Evolutionary conservation across 1,140 invertebrate species (phyloP).

Genomic region (Odontomachus brunneus): DNA sequence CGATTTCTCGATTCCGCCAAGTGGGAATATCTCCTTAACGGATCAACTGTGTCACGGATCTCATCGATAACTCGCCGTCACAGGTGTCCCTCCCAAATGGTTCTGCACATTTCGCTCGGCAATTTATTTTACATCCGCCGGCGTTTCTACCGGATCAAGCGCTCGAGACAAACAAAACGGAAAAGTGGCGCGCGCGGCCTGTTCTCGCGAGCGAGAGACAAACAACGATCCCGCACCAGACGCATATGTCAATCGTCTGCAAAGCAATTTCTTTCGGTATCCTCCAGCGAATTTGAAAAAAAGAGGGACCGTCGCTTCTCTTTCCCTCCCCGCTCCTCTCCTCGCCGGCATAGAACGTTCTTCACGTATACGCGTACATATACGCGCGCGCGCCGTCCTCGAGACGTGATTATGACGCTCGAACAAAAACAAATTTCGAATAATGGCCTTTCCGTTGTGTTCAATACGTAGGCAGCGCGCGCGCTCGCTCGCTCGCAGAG

Average conservation of each 20-base stretch:
- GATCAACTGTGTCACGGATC: conserved; percentile 8
- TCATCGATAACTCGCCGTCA: conserved; percentile 14
- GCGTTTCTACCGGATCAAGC: background rate
- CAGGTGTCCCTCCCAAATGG: background rate
- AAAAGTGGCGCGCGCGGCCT: background rate
- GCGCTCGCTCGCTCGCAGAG: background rate
- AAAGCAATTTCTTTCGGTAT: conserved; percentile 56
- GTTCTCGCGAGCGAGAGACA: background rate
- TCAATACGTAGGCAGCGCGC: conserved; percentile 61
- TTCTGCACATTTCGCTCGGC: background rate
- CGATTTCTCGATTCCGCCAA: no score
- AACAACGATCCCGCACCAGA: background rate
- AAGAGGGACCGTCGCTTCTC: background rate
- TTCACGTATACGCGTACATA: background rate
- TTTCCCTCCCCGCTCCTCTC: background rate
- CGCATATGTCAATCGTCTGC: conserved; percentile 39
- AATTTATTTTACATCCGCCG: conserved; percentile 42
- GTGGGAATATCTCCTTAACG: no score
- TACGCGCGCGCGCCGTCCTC: conserved; percentile 48
- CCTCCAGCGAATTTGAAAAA: conserved; percentile 35
- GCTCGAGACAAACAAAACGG: background rate
- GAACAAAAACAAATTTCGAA: conserved; percentile 75
- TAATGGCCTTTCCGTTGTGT: conserved; percentile 70
- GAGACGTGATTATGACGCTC: conserved; percentile 69
- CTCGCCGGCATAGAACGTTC: conserved; percentile 53